Conservation (phyloP, 2,797 vertebrate genomes). For the Potorous gilbertii region DNA sequence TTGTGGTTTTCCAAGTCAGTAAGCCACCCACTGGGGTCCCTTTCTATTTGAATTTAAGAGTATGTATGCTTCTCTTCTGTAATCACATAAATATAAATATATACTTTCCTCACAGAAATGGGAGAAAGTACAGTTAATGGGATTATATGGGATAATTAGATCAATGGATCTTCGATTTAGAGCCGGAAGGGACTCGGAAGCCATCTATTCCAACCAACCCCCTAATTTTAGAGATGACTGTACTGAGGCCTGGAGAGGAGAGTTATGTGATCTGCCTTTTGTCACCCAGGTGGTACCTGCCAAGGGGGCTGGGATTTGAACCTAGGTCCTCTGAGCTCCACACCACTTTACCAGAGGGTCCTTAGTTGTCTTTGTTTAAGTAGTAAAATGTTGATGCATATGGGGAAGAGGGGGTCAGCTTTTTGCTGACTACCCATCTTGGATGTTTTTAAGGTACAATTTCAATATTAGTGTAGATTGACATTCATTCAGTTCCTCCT, state of each 20-base stretch:
- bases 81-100: neutral
- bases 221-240: neutral
- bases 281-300: neutral
- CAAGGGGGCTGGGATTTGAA: neutral
- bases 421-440: neutral
- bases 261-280: neutral
- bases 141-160: neutral
- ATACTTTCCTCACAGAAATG: neutral
- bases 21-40: neutral
- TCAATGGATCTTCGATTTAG: neutral
- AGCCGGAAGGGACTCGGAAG: neutral
- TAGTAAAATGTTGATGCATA: conserved; percentile 1
- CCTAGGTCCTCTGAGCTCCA: neutral
- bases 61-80: neutral
- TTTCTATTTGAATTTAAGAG: neutral
- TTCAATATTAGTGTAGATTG: conserved; percentile 23
- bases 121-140: neutral
- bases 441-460: conserved; percentile 40
- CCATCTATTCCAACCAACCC: neutral
- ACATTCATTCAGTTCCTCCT: conserved; percentile 28
- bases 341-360: neutral
- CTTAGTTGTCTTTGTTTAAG: conserved; percentile 21
- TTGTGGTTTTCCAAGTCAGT: neutral
- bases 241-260: neutral
- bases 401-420: neutral